Conservation (phyloP, 2,113 vertebrate genomes). For the Stigmatopora argus region DNA sequence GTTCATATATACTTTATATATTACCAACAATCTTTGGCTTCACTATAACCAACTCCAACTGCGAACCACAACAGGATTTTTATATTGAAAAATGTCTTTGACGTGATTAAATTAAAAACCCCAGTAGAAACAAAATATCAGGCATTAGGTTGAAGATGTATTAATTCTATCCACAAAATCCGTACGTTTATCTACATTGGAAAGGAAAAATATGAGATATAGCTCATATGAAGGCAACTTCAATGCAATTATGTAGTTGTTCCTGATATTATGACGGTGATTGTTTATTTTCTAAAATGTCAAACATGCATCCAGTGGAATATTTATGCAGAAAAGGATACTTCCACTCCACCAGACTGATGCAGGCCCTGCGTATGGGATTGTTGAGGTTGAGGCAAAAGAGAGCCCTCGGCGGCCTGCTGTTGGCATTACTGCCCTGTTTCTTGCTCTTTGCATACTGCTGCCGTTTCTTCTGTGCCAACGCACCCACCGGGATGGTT, state of each 20-base stretch:
- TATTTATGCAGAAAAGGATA: constrained; percentile 80
- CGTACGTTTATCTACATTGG: background rate
- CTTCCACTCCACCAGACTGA: constrained; percentile 99
- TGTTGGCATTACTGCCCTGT: constrained; percentile 90
- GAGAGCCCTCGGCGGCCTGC: constrained; percentile 89
- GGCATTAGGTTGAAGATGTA: background rate
- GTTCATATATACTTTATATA: background rate
- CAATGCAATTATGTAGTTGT: background rate
- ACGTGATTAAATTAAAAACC: background rate
- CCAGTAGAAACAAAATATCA: background rate
- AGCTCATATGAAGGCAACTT: background rate
- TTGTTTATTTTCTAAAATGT: background rate
- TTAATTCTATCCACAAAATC: background rate
- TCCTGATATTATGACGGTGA: background rate
- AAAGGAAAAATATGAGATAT: background rate
- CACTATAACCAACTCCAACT: no score
- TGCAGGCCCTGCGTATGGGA: constrained; percentile 97
- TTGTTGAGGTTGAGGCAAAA: constrained; percentile 99
- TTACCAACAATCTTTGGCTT: no score
- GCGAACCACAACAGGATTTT: background rate
- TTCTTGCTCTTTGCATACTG: constrained; percentile 99
- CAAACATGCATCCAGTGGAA: constrained; percentile 1
- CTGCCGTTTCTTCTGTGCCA: constrained; percentile 98
- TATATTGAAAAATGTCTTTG: background rate
- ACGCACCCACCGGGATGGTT: constrained; percentile 83